Conservation (phyloP, 2,113 vertebrate genomes). For the Dipodomys stephensi region DNA sequence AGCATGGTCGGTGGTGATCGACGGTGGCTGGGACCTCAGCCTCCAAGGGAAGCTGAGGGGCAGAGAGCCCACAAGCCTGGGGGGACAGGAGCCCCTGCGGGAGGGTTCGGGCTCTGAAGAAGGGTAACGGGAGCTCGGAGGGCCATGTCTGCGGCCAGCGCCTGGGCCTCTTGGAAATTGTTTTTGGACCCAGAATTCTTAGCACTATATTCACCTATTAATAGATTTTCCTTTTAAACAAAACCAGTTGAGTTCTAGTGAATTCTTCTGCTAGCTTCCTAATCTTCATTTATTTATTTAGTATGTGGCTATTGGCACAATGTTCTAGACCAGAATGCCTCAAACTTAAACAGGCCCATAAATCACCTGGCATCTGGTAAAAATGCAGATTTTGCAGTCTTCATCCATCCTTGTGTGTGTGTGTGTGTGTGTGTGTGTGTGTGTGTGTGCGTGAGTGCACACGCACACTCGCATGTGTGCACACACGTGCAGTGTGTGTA, state of each 20-base stretch:
- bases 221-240: conserved; percentile 36
- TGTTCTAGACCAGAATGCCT: background rate
- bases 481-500: too few species aligned
- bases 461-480: too few species aligned
- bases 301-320: background rate
- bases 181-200: background rate
- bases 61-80: background rate
- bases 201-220: background rate
- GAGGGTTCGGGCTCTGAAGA: too few species aligned
- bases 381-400: background rate
- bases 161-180: background rate
- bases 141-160: background rate
- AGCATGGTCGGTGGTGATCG: background rate
- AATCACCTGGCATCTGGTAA: background rate
- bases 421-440: too few species aligned
- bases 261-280: conserved; percentile 5
- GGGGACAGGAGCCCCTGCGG: background rate
- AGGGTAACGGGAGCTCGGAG: too few species aligned
- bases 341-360: background rate
- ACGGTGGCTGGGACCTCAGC: background rate
- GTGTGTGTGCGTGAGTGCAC: too few species aligned
- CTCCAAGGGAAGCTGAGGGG: background rate
- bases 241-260: background rate
- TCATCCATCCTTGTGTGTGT: too few species aligned
- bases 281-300: background rate